These are phyloP conservation scores for Melieria crassipennis DNA, from an alignment of 2,888 invertebrate genomes.

Conservation along the genomic window DNA sequence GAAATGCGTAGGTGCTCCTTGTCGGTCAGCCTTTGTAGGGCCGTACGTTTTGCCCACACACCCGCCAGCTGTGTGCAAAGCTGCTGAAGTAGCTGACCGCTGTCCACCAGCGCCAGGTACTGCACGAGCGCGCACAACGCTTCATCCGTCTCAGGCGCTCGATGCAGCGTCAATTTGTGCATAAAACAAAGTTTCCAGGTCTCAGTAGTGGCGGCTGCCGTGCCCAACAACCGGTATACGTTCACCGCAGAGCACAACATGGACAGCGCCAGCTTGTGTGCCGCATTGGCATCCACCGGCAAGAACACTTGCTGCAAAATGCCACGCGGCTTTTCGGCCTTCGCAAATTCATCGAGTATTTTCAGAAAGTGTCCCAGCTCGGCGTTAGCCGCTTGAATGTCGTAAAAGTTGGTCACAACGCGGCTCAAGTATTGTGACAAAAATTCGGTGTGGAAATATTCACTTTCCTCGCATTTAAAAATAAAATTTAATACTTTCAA, in stretches of 20 bases:
- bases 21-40: slow-evolving; percentile 71
- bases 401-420: slow-evolving; percentile 69
- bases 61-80: slow-evolving; percentile 71
- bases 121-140: slow-evolving; percentile 71
- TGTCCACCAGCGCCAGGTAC: slow-evolving; percentile 68
- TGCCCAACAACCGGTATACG: slow-evolving; percentile 63
- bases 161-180: slow-evolving; percentile 71
- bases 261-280: slow-evolving; percentile 64
- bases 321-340: slow-evolving; percentile 30
- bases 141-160: slow-evolving; percentile 66
- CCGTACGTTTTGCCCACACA: slow-evolving; percentile 76
- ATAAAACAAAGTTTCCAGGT: slow-evolving; percentile 76
- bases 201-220: slow-evolving; percentile 67
- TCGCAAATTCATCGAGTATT: slow-evolving; percentile 66
- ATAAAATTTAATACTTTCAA: slow-evolving; percentile 73
- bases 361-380: slow-evolving; percentile 69
- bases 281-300: slow-evolving; percentile 69
- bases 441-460: slow-evolving; percentile 53
- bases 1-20: slow-evolving; percentile 78
- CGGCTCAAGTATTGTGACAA: slow-evolving; percentile 72
- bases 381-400: slow-evolving; percentile 65
- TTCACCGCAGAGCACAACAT: slow-evolving; percentile 67
- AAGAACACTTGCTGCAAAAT: slow-evolving; percentile 66
- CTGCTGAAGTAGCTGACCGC: slow-evolving; percentile 51
- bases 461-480: slow-evolving; percentile 52